Base-by-base conservation (phyloP, 2,797 vertebrate species). In the Diplodus puntazzo region DNA sequence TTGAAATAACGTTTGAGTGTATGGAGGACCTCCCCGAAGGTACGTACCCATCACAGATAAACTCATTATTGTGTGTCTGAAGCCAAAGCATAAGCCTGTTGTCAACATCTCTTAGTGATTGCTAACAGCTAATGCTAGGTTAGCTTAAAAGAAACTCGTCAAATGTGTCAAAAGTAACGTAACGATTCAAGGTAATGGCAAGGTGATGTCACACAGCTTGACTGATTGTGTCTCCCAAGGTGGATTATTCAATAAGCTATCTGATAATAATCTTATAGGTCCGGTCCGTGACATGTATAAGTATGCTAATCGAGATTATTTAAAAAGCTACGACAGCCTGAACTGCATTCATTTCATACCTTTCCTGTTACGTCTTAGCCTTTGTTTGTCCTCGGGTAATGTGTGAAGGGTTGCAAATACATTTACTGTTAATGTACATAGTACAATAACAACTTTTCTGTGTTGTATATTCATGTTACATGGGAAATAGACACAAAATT, bases 1-100 rank as follows among this genome's bases (percentile, higher is more conserved):
- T 98, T 87, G 97, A 98, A 87, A 96, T 98, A 72, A 98, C 97
- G 0, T 98, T 98, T 86, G 97, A 98, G 82, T 98, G 97, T 83
- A 97, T 92, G 94, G 97, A 98, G 82, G 96, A 97, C 87, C 94
- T 98, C 27, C 95, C 96, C 0, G 97, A 98, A 89, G 97, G 97
- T 97, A 86, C 89, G 95, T 71, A 27, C 57, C 57, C 90, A 13
- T 12, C 6, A 1, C 72, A 93, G 91, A 25, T 92, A 94, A 73
- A 86, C 88, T 95, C 17, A 84, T 94, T 87, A 0, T 92, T 94
- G 80, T 95, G 20, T 75, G 5, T 94, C 46, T 94, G 48, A 58
- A 92, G 94, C 69, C 91, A 13, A 62, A 69, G 18, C 27, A 12
- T 10, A 43, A 53, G 20, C 49, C 14, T 21, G 21, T 10, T 67